Evolutionary conservation across 2,888 invertebrate species (phyloP), one percentile per base, ranked within the genome.

Genomic region (Crematogaster levior): DNA sequence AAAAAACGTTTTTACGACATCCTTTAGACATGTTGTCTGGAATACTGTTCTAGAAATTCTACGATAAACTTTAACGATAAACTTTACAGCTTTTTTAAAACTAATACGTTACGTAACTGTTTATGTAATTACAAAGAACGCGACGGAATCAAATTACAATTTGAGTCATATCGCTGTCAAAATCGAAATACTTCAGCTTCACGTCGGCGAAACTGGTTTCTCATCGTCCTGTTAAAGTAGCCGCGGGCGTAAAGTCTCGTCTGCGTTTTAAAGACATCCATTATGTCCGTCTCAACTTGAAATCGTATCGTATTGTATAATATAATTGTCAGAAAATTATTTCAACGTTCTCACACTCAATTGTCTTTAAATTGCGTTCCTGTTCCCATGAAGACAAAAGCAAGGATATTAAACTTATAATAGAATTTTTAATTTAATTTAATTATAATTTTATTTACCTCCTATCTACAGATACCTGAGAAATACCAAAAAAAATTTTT

Each of bases 191-290:
- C 27, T 51, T 74, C 37, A 46, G n/a, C 56, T 73, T 72, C 24
- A 51, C 30, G 5, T 53, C 10, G n/a, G 58, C 46, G 24, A 46
- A 82, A 84, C 82, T 84, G 79, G 79, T 85, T 82, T 70, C 43
- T 48, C 24, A 51, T 81, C 73, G 83, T 82, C 34, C 74, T 74
- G 70, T 80, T 70, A 60, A 40, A 40, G 15, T 37, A 37, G 51
- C 60, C 43, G 21, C 63, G 40, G 27, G 61, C 48, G 1, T 15
- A 34, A 34, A 46, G 30, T 60, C 21, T 30, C 15, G 6, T 73
- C 21, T 18, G 24, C 37, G 27, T 63, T 63, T 24, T 18, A 51
- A 43, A 60, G 15, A 60, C 3, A 3, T 60, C 46, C 1, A 60
- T 60, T 15, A n/a, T 56, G 3, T 12, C 27, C 9, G 10, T 58